phyloP scores from a whole-genome alignment of 2,888 invertebrate genomes.

The Scelioninae gen. 1 region DNA sequence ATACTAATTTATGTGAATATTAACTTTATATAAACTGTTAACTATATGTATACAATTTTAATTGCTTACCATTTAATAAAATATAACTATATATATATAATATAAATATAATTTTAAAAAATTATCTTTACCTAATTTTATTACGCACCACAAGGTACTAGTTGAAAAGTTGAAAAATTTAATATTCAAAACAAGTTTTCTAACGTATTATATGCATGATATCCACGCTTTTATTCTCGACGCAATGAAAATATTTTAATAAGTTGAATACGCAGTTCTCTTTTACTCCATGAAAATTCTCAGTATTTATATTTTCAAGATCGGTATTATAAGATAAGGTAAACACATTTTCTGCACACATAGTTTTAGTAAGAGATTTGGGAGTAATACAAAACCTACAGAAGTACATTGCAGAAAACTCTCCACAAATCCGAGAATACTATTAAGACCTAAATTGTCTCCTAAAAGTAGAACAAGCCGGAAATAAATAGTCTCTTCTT shows the following conservation, averaged over 20 bases:
- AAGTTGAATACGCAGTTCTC: constrained; percentile 39
- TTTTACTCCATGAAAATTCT: constrained; percentile 16
- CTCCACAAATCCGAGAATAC: constrained; percentile 57
- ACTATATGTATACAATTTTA: too few relatives aligned
- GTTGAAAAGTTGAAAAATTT: too few relatives aligned
- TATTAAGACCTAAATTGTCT: constrained; percentile 63
- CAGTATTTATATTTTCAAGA: not conserved
- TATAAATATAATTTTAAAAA: too few relatives aligned
- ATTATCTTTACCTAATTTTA: too few relatives aligned
- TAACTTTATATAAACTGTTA: too few relatives aligned
- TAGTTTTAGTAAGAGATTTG: constrained; percentile 9
- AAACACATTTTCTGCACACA: constrained; percentile 19
- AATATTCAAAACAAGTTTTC: too few relatives aligned
- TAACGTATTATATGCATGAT: too few relatives aligned
- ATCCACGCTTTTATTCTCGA: constrained; percentile 47
- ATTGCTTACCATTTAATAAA: too few relatives aligned
- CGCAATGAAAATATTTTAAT: constrained; percentile 40
- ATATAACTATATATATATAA: too few relatives aligned
- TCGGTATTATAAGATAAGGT: constrained; percentile 1
- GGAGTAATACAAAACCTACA: constrained; percentile 51
- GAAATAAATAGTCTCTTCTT: constrained; percentile 34
- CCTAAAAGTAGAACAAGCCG: constrained; percentile 35
- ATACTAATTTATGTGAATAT: too few relatives aligned
- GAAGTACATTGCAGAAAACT: constrained; percentile 45
- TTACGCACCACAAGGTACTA: too few relatives aligned